Evolutionary conservation across 2,888 invertebrate species (phyloP), one percentile per base, ranked within the genome.

Genomic region (Mechanitis messenoides): DNA sequence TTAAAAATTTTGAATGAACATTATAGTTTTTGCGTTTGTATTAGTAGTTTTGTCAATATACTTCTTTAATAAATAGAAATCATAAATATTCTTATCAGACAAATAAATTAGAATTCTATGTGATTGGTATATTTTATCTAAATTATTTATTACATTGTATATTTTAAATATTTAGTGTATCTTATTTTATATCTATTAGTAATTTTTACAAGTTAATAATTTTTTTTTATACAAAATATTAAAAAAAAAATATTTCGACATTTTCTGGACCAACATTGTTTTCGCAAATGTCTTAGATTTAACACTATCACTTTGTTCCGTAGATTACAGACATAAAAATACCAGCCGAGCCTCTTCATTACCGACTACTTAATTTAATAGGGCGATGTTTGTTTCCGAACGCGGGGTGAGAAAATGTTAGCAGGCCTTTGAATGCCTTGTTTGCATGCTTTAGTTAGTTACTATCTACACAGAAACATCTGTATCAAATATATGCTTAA

Each of bases 251-350:
- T 50, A 31, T 50, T 31, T 31, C 7, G 20, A 20, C 20, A 20
- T 20, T 20, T 20, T 6, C 9, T 50, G 6, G 7, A 31, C 31
- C 31, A 31, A 50, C 50, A 31, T 28, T 50, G 50, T 50, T 20
- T 20, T 20, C 20, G 20, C 31, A 50, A 50, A 50, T 31, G 50
- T 79, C 73, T 80, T 72, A 76, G 72, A 69, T 72, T 59, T 65
- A 74, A 74, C 72, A 74, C 79, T 80, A 80, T 83, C 81, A 80
- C 79, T 77, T 76, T 69, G 74, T 73, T 77, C 74, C 73, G 74
- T 81, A 79, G 80, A 84, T 82, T 78, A 78, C 68, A 66, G 63
- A 75, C 79, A 78, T 83, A 81, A 83, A 84, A 83, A 83, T 81
- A 75, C 78, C 75, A 68, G 71, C 74, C 79, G 72, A 73, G 78